These are phyloP conservation scores for Zaprionus vittiger DNA, from an alignment of 1,140 invertebrate genomes.

Conservation along the genomic window DNA sequence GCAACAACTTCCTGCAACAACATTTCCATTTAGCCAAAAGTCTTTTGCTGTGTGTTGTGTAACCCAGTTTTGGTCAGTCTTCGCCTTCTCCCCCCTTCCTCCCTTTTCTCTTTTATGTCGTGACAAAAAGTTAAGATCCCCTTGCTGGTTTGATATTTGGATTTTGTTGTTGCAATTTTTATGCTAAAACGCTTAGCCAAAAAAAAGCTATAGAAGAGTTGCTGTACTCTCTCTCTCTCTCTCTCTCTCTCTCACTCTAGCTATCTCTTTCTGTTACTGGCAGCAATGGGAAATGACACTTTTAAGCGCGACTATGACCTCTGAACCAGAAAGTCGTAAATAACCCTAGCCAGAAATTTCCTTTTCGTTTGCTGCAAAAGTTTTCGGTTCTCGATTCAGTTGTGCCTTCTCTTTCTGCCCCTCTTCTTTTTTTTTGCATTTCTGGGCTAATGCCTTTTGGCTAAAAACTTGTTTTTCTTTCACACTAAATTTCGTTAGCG, in stretches of 20 bases:
- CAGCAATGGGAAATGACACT: constrained; percentile 78
- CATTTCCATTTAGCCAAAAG: constrained; percentile 72
- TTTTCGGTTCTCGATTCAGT: constrained; percentile 2
- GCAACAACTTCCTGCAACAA: constrained; percentile 70
- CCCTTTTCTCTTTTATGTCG: constrained; percentile 11
- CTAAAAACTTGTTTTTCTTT: constrained; percentile 63
- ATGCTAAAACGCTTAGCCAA: constrained; percentile 51
- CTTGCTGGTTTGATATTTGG: constrained; percentile 23
- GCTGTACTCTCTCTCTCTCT: neutral
- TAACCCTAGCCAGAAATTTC: constrained; percentile 58
- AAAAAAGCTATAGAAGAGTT: constrained; percentile 27
- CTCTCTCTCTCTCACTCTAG: constrained; percentile 1
- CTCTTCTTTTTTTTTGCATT: constrained; percentile 48
- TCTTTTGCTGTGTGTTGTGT: constrained; percentile 50
- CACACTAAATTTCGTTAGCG: constrained; percentile 79
- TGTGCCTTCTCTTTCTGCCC: neutral
- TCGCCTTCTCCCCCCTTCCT: neutral
- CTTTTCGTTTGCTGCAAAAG: constrained; percentile 58
- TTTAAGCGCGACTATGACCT: constrained; percentile 81
- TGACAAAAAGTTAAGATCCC: constrained; percentile 46
- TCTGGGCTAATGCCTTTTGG: constrained; percentile 71
- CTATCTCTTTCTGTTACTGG: constrained; percentile 24
- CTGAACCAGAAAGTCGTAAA: constrained; percentile 82
- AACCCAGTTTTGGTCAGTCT: constrained; percentile 66
- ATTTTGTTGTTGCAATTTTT: constrained; percentile 68